Evolutionary conservation across 2,113 vertebrate species (phyloP).

Genomic region (Thalassoma bifasciatum): DNA sequence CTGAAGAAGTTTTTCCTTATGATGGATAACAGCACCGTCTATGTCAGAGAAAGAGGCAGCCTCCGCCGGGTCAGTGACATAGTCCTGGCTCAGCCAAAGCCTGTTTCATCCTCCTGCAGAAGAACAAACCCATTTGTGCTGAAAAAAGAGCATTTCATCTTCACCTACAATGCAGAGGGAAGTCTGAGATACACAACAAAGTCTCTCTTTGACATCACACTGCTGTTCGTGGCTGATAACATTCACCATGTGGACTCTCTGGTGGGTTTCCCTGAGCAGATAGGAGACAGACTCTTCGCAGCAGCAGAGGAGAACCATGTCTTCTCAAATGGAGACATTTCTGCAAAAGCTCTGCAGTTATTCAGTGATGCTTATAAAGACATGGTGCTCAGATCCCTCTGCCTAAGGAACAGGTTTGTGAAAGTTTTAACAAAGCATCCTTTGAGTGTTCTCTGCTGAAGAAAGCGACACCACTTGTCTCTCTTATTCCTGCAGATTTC

Average conservation of each 20-base stretch:
- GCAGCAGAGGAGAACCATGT: slow-evolving; percentile 91
- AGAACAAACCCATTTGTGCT: slow-evolving; percentile 80
- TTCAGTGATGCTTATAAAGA: slow-evolving; percentile 93
- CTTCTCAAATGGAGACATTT: slow-evolving; percentile 87
- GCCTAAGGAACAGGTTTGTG: slow-evolving; percentile 89
- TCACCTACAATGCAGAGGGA: slow-evolving; percentile 92
- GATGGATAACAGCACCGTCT: slow-evolving; percentile 83
- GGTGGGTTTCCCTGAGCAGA: slow-evolving; percentile 95
- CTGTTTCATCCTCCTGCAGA: slow-evolving; percentile 54
- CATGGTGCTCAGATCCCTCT: slow-evolving; percentile 91
- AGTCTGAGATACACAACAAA: slow-evolving; percentile 93
- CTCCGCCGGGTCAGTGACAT: slow-evolving; percentile 84
- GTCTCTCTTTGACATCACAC: slow-evolving; percentile 89
- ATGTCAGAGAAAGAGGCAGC: slow-evolving; percentile 89
- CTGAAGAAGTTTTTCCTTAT: not conserved
- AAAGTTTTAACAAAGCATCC: too few relatives aligned
- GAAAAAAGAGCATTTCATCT: slow-evolving; percentile 91
- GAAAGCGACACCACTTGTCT: not conserved
- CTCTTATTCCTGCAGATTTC: slow-evolving; percentile 80
- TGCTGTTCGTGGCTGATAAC: slow-evolving; percentile 92
- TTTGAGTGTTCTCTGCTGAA: not conserved
- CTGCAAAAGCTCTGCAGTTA: slow-evolving; percentile 87
- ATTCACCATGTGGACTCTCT: slow-evolving; percentile 94
- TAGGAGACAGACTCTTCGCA: slow-evolving; percentile 92
- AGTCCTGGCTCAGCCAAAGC: slow-evolving; percentile 70